Evolutionary conservation across 2,113 vertebrate species (phyloP).

Genomic region (Podarcis muralis): DNA sequence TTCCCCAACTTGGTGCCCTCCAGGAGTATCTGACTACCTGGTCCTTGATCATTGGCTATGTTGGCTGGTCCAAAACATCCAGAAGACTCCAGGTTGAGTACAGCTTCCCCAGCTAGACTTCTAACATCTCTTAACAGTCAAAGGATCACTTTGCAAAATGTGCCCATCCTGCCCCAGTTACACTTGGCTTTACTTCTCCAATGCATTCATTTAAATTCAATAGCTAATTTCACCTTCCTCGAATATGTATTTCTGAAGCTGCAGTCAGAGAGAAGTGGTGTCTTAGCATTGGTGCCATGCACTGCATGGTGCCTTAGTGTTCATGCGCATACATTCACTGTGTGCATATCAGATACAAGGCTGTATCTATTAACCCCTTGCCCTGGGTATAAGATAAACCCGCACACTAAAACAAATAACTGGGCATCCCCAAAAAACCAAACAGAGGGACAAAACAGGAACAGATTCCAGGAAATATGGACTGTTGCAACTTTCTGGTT

Average conservation of each 20-base stretch:
- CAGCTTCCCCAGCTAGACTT: neutral
- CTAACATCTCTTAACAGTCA: neutral
- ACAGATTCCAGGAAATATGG: neutral
- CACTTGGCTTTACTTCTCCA: neutral
- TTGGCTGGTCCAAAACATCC: too few species aligned
- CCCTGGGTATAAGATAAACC: neutral
- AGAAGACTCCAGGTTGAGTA: neutral
- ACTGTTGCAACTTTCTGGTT: neutral
- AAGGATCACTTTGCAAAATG: too few species aligned
- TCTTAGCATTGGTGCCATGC: neutral
- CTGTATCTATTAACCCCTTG: neutral
- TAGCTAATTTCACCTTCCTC: neutral
- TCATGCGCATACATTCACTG: neutral
- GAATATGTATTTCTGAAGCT: neutral
- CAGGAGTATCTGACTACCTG: neutral
- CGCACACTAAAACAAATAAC: neutral
- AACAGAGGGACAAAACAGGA: too few species aligned
- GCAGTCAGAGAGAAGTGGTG: too few species aligned
- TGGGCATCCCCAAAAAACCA: neutral
- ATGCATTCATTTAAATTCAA: neutral
- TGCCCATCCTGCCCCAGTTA: too few species aligned
- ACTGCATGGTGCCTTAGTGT: neutral
- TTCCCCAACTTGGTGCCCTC: neutral
- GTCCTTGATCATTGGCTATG: neutral
- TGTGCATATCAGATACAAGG: neutral